A percentile compares a stretch with the other conserved stretches of the same genome.
These are phyloP conservation scores for Protonibea diacanthus DNA, from an alignment of 2,797 vertebrate species.

Conservation along the genomic window DNA sequence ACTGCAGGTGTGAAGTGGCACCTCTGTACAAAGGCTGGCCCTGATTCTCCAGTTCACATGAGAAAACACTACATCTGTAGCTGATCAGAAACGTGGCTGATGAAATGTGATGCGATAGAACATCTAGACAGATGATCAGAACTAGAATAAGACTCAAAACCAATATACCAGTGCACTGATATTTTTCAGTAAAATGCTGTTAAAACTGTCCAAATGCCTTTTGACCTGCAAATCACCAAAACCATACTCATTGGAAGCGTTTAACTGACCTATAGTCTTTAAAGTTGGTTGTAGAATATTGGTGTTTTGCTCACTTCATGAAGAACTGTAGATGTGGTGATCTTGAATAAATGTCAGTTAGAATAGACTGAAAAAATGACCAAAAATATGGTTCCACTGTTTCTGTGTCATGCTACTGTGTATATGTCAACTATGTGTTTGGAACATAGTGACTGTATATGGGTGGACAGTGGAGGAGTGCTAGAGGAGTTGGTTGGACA, in stretches of 20 bases:
- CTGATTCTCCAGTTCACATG: no score
- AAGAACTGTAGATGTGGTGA: background rate
- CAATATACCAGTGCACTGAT: background rate
- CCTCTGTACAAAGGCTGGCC: no score
- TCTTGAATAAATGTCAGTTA: background rate
- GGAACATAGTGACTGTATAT: background rate
- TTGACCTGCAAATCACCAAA: background rate
- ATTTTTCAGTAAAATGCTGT: background rate
- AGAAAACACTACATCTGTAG: no score
- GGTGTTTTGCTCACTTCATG: background rate
- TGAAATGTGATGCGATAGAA: background rate
- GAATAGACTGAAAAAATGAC: background rate
- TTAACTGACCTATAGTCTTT: background rate
- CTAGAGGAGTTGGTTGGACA: background rate
- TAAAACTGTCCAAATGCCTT: background rate
- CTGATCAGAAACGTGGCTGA: background rate
- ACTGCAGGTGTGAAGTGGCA: no score
- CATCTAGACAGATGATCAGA: background rate
- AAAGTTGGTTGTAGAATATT: background rate
- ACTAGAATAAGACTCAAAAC: background rate
- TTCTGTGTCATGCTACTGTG: background rate
- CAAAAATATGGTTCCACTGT: background rate
- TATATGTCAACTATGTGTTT: background rate
- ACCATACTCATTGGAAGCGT: background rate
- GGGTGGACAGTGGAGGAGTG: background rate